These are phyloP conservation scores for Mastacembelus armatus DNA, from an alignment of 2,797 vertebrate species.

Conservation along the genomic window DNA sequence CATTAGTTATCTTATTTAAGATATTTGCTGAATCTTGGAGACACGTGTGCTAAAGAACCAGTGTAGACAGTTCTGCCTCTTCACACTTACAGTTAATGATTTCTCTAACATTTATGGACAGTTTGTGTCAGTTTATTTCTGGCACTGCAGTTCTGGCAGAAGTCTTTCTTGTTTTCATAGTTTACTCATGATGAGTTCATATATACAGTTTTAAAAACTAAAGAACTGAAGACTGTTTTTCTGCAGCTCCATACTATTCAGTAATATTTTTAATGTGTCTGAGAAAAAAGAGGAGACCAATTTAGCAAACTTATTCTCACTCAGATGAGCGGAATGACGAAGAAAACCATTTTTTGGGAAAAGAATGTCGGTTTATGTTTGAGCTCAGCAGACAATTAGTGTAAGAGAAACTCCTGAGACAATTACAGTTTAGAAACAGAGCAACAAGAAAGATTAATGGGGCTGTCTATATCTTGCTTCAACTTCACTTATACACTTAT, in stretches of 20 bases:
- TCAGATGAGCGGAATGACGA: slow-evolving; percentile 25
- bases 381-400: slow-evolving; percentile 29
- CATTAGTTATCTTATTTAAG: neutral
- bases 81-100: neutral
- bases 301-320: slow-evolving; percentile 14
- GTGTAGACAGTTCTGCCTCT: neutral
- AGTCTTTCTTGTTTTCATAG: neutral
- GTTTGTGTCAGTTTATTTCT: neutral
- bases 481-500: too few species aligned
- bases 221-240: slow-evolving; percentile 1
- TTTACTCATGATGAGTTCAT: neutral
- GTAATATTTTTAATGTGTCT: neutral
- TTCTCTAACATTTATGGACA: neutral
- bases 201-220: neutral
- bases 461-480: slow-evolving; percentile 18
- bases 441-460: slow-evolving; percentile 2
- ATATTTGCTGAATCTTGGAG: neutral
- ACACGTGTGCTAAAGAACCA: neutral
- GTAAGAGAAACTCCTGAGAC: slow-evolving; percentile 22
- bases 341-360: slow-evolving; percentile 16
- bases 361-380: slow-evolving; percentile 21
- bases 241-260: neutral
- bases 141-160: neutral
- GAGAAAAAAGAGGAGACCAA: neutral
- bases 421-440: slow-evolving; percentile 16